Conservation (phyloP, 2,113 vertebrate genomes). For the Psammodynastes pulverulentus region DNA sequence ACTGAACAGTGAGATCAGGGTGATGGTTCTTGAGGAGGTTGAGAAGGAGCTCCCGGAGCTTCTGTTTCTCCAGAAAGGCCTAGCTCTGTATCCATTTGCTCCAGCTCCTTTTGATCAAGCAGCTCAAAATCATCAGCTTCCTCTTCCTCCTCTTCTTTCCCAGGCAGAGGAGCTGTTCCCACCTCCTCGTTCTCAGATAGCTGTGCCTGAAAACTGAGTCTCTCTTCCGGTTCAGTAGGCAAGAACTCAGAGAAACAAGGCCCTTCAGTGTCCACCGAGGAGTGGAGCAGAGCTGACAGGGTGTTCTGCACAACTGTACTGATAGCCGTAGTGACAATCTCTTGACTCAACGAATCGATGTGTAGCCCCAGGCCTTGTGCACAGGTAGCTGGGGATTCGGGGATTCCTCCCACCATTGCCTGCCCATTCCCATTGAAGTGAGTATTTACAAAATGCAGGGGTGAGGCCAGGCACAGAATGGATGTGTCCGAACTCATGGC, state of each 20-base stretch:
- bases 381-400: slow-evolving; percentile 45
- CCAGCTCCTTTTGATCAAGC: slow-evolving; percentile 97
- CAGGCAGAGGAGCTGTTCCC: slow-evolving; percentile 46
- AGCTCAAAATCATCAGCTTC: slow-evolving; percentile 92
- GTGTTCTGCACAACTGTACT: slow-evolving; percentile 85
- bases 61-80: slow-evolving; percentile 68
- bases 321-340: slow-evolving; percentile 85
- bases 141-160: slow-evolving; percentile 84
- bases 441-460: slow-evolving; percentile 97
- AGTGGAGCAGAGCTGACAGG: slow-evolving; percentile 79
- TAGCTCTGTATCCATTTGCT: slow-evolving; percentile 83
- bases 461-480: slow-evolving; percentile 85
- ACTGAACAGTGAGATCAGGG: slow-evolving; percentile 41
- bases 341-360: slow-evolving; percentile 81
- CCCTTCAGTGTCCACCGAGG: slow-evolving; percentile 72
- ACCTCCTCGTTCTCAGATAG: slow-evolving; percentile 61
- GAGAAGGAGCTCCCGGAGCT: background rate
- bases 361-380: slow-evolving; percentile 61
- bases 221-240: slow-evolving; percentile 69
- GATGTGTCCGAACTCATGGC: slow-evolving; percentile 70
- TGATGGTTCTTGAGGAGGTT: slow-evolving; percentile 30
- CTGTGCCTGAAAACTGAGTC: slow-evolving; percentile 64
- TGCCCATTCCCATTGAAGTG: slow-evolving; percentile 89
- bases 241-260: slow-evolving; percentile 67
- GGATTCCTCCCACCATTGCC: background rate